A percentile compares a stretch with the other conserved stretches of the same genome.
Conservation (phyloP, 2,888 invertebrate genomes). For the Parnassius glacialis region DNA sequence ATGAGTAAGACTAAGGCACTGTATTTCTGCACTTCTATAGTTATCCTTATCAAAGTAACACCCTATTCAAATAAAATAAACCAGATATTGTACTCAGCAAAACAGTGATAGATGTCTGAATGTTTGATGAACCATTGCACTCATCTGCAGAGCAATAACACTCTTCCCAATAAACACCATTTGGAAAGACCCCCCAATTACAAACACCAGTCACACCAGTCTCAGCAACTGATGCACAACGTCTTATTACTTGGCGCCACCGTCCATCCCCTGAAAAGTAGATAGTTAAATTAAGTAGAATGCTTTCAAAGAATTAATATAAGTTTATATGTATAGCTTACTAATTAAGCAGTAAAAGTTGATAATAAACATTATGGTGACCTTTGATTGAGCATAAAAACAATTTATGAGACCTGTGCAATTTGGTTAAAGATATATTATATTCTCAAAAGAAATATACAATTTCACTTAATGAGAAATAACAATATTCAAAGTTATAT, state of each 20-base stretch:
- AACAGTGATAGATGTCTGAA: constrained; percentile 44
- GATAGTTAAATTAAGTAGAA: neutral
- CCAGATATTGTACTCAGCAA: constrained; percentile 33
- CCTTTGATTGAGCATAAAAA: too few species aligned
- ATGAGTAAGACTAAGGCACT: constrained; percentile 3
- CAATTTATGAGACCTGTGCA: too few species aligned
- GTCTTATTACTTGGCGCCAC: constrained; percentile 94
- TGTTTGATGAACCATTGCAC: constrained; percentile 83
- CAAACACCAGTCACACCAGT: constrained; percentile 97
- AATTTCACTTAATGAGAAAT: too few species aligned
- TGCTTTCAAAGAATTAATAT: too few species aligned
- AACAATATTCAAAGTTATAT: too few species aligned
- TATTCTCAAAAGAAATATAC: too few species aligned
- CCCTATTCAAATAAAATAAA: constrained; percentile 13
- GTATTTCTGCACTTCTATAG: neutral
- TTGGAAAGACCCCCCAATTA: constrained; percentile 97
- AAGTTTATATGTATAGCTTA: too few species aligned
- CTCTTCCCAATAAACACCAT: constrained; percentile 98
- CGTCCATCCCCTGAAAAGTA: constrained; percentile 91
- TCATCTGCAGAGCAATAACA: constrained; percentile 96
- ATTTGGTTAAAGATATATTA: too few species aligned
- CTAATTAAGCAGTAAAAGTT: too few species aligned
- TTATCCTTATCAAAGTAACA: constrained; percentile 8
- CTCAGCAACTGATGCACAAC: constrained; percentile 94
- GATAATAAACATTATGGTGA: too few species aligned